phyloP scores from a whole-genome alignment of 2,113 vertebrate genomes.

The Antennarius striatus region DNA sequence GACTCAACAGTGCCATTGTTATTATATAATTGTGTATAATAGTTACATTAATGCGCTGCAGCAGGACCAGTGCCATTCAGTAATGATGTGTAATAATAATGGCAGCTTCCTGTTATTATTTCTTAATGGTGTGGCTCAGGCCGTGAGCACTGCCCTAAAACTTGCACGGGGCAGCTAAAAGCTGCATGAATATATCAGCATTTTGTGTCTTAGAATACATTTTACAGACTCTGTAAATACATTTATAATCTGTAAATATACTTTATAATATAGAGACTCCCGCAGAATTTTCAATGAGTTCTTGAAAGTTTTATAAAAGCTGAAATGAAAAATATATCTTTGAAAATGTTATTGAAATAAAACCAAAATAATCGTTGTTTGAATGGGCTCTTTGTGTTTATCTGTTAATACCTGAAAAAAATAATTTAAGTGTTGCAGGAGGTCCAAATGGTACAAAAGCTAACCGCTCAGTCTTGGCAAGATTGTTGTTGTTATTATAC shows the following conservation, averaged over 20 bases:
- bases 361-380: background rate
- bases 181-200: constrained; percentile 3
- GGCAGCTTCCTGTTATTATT: constrained; percentile 71
- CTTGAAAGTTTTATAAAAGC: background rate
- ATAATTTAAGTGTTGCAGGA: too few species aligned
- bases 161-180: constrained; percentile 13
- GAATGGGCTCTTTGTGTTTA: background rate
- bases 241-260: too few species aligned
- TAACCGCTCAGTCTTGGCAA: background rate
- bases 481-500: background rate
- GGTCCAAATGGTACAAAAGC: constrained; percentile 1
- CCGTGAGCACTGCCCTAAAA: constrained; percentile 15
- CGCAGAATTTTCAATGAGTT: background rate
- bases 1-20: constrained; percentile 51
- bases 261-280: background rate
- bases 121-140: constrained; percentile 32
- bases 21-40: constrained; percentile 69
- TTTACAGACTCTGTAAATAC: too few species aligned
- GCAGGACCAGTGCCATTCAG: constrained; percentile 35
- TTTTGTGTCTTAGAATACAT: background rate
- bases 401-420: constrained; percentile 1
- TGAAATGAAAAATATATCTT: background rate
- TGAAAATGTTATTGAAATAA: background rate
- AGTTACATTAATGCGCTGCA: constrained; percentile 51
- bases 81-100: constrained; percentile 68